Conservation (phyloP, 2,113 vertebrate genomes). For the Hydrochoerus hydrochaeris region DNA sequence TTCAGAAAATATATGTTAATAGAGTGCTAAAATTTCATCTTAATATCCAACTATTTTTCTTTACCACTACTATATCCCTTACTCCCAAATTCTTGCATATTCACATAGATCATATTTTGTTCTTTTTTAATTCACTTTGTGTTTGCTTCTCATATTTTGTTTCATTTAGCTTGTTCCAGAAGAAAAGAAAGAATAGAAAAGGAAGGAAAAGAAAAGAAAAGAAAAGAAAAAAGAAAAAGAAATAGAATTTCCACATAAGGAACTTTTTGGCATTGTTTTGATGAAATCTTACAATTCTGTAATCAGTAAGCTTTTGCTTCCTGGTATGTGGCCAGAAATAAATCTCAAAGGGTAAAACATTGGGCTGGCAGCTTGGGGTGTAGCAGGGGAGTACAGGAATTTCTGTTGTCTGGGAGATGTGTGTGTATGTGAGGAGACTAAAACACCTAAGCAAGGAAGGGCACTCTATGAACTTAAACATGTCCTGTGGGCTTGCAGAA, state of each 20-base stretch:
- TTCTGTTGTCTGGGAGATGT: not conserved
- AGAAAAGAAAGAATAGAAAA: constrained; percentile 31
- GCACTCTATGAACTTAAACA: constrained; percentile 50
- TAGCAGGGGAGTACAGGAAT: not conserved
- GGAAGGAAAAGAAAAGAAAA: not conserved
- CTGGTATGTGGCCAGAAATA: constrained; percentile 49
- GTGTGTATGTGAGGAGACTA: not conserved
- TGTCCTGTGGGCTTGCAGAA: not conserved
- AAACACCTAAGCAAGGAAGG: not conserved
- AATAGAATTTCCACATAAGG: not conserved
- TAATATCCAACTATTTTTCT: constrained; percentile 4
- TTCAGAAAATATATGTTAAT: constrained; percentile 3
- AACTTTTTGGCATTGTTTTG: not conserved
- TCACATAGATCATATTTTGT: not conserved
- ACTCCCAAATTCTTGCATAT: not conserved
- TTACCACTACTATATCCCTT: not conserved
- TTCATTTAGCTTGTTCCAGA: not conserved
- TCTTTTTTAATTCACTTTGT: not conserved
- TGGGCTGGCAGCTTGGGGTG: constrained; percentile 40
- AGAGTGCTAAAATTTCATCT: not conserved
- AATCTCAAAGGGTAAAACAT: constrained; percentile 29
- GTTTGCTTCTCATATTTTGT: not conserved
- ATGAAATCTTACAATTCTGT: constrained; percentile 18
- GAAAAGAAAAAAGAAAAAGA: constrained; percentile 25
- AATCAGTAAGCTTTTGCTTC: constrained; percentile 46